phyloP scores from a whole-genome alignment of 1,140 invertebrate species.

The Bombyx mandarina region DNA sequence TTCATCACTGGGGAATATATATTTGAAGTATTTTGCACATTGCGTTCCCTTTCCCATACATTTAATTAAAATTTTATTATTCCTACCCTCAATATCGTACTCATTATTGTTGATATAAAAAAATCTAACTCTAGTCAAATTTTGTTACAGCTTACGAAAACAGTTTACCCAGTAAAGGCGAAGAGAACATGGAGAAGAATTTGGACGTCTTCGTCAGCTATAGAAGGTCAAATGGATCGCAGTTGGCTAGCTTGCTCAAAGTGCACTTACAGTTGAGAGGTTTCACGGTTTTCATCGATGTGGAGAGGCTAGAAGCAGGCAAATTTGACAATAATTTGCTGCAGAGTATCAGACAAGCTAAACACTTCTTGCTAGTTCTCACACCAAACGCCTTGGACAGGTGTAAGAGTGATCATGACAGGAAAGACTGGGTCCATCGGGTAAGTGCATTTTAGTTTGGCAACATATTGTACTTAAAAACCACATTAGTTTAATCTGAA shows the following conservation, averaged over 20 bases:
- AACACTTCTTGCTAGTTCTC: constrained; percentile 96
- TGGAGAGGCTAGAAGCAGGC: constrained; percentile 94
- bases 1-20: no score
- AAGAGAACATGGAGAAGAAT: constrained; percentile 87
- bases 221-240: constrained; percentile 96
- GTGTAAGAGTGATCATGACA: constrained; percentile 91
- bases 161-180: constrained; percentile 74
- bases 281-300: constrained; percentile 96
- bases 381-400: constrained; percentile 95
- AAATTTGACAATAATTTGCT: constrained; percentile 99
- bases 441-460: constrained; percentile 72
- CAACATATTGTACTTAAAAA: no score
- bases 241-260: constrained; percentile 92
- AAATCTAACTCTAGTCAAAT: neutral
- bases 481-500: no score
- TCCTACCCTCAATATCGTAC: no score
- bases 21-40: no score
- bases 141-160: constrained; percentile 71
- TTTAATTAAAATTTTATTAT: no score
- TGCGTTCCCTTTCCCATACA: no score
- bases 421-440: constrained; percentile 99
- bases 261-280: constrained; percentile 96
- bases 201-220: constrained; percentile 99
- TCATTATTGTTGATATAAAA: neutral
- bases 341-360: constrained; percentile 96